These are phyloP conservation scores for Drosophila takahashii DNA, from an alignment of 1,140 invertebrate genomes.

Conservation along the genomic window DNA sequence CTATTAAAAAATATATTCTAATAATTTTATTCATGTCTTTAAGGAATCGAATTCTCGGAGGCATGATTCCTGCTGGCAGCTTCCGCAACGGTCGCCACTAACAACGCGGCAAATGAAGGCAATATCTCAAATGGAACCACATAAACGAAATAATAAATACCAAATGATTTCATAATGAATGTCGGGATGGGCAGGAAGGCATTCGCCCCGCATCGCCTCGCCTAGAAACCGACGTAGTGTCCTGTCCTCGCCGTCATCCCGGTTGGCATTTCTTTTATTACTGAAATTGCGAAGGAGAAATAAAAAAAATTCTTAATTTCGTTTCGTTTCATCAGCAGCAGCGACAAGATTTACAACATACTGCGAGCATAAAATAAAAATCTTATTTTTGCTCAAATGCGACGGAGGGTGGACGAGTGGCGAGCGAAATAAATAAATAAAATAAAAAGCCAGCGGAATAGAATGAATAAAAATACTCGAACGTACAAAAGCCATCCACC, in stretches of 20 bases:
- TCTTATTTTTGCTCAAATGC: constrained; percentile 65
- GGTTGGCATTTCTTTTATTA: constrained; percentile 77
- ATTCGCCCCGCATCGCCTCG: constrained; percentile 32
- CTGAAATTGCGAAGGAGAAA: constrained; percentile 71
- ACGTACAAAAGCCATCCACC: constrained; percentile 63
- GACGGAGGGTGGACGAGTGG: constrained; percentile 34
- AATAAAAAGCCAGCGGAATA: constrained; percentile 65
- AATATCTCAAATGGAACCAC: constrained; percentile 80
- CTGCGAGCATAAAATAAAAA: constrained; percentile 81
- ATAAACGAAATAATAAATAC: constrained; percentile 82
- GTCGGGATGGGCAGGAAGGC: constrained; percentile 46
- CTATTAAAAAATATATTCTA: too few species aligned
- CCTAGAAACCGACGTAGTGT: constrained; percentile 28
- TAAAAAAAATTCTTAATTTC: constrained; percentile 79
- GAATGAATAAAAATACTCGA: constrained; percentile 81
- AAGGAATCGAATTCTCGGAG: not conserved
- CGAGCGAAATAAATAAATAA: constrained; percentile 76
- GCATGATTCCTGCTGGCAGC: constrained; percentile 16
- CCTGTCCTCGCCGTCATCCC: constrained; percentile 21
- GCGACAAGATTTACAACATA: constrained; percentile 81
- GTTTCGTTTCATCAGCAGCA: constrained; percentile 78
- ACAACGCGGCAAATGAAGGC: constrained; percentile 70
- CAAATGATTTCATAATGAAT: constrained; percentile 82
- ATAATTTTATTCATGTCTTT: not conserved
- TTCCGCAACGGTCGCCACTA: constrained; percentile 45